A percentile compares a stretch with the other conserved stretches of the same genome.
These are phyloP conservation scores for Micronycteris hirsuta DNA, from an alignment of 2,113 vertebrate species.

Conservation along the genomic window DNA sequence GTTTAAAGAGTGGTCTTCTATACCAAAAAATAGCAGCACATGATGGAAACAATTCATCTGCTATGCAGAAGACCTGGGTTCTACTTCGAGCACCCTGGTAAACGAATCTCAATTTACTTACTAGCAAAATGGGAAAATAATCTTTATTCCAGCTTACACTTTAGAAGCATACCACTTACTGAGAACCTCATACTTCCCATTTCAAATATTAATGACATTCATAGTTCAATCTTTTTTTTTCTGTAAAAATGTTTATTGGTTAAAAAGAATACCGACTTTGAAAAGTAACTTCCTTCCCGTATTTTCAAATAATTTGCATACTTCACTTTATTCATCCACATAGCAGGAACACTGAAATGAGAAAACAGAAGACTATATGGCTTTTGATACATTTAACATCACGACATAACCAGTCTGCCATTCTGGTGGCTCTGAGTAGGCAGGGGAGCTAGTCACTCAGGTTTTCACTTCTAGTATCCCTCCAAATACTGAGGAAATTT, in stretches of 20 bases:
- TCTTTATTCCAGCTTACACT: not conserved
- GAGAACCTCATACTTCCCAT: not conserved
- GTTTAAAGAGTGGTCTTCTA: not conserved
- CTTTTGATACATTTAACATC: constrained; percentile 11
- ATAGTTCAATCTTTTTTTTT: not conserved
- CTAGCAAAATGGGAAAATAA: not conserved
- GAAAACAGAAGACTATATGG: not conserved
- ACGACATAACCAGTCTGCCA: not conserved
- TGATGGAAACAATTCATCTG: not conserved
- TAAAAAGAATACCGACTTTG: constrained; percentile 32
- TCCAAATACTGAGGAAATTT: not conserved
- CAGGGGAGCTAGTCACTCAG: not conserved
- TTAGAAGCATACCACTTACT: not conserved
- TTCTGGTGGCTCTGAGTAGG: not conserved
- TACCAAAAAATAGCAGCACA: not conserved
- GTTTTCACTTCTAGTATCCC: not conserved
- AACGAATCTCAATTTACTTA: not conserved
- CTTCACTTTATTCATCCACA: constrained; percentile 29
- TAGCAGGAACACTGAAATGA: constrained; percentile 33
- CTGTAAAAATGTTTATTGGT: constrained; percentile 70
- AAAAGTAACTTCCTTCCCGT: constrained; percentile 35
- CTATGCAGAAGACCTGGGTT: not conserved
- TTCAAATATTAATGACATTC: not conserved
- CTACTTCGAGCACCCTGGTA: not conserved
- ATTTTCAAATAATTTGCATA: constrained; percentile 42